Evolutionary conservation across 1,140 invertebrate species (phyloP), one percentile per base, ranked within the genome.

Genomic region (Drosophila ironensis): DNA sequence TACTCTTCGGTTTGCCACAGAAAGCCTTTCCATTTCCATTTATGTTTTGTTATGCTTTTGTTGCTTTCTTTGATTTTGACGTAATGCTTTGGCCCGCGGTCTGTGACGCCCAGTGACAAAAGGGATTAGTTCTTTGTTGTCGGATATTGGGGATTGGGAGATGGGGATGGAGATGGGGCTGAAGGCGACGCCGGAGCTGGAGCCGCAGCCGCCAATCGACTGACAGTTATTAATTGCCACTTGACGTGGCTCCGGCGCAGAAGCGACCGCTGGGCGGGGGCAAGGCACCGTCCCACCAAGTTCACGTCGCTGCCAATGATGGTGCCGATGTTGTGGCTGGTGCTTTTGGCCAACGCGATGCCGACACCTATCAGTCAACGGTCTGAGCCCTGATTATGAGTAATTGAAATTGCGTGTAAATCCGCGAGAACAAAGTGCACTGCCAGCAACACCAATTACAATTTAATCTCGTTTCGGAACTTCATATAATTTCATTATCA

Each of bases 201-300:
- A 56, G 78, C 71, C 81, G 27, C 66, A 63, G 72, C 78, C 50
- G 72, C 73, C 78, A 84, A 84, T 78, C 82, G 78, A 70, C 70
- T 78, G 78, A 82, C 78, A 84, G 78, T 84, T 82, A 82, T 82
- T 82, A 82, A 82, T 82, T 84, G 72, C 78, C 78, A 71, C 53
- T 77, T 77, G 78, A 82, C 77, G 77, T 71, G 67, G 67, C 54
- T 59, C 22, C 50, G 25, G 24, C 28, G 16, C 51, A 17, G 33
- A 37, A 9, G 14, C 33, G 12, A 12, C 30, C 8, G 14, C 33
- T 37, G 14, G 14, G 14, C n/a, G 33, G 12, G 3, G 14, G 12
- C 9, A 24, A 19, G 20, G 51, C 28, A 22, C 25, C 25, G 12
- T 16, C 16, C 12, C 17, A 24, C 19, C 17, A 19, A 41, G 27